Percentiles rank a stretch among this genome's conserved stretches.
Evolutionary conservation across 2,113 vertebrate species (phyloP).

Genomic region (Tiliqua scincoides): DNA sequence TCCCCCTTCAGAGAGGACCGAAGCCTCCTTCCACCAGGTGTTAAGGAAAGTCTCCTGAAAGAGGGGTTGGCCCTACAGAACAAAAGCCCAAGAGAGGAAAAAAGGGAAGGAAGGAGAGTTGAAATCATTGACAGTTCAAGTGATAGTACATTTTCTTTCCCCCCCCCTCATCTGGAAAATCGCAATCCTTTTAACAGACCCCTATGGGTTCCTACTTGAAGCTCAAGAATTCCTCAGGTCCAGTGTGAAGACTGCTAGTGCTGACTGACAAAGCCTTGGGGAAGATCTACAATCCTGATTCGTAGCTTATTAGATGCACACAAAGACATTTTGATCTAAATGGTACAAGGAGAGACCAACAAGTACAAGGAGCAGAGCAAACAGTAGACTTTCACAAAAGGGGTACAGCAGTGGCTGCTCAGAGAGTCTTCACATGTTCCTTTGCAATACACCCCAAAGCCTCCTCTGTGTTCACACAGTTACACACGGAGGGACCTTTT

Average conservation of each 20-base stretch:
- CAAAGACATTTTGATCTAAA: slow-evolving; percentile 42
- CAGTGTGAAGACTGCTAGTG: slow-evolving; percentile 51
- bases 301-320: slow-evolving; percentile 15
- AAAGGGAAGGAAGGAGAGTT: not conserved
- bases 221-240: slow-evolving; percentile 42
- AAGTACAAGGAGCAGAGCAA: slow-evolving; percentile 23
- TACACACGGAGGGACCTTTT: slow-evolving; percentile 69
- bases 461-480: slow-evolving; percentile 53
- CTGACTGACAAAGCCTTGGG: slow-evolving; percentile 28
- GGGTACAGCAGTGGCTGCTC: slow-evolving; percentile 50
- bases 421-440: slow-evolving; percentile 61
- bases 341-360: slow-evolving; percentile 26
- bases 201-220: slow-evolving; percentile 34
- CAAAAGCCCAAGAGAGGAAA: not conserved
- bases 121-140: not conserved
- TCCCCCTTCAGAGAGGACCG: not conserved
- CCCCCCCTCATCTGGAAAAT: slow-evolving; percentile 12
- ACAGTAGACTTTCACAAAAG: slow-evolving; percentile 46
- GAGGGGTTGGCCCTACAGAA: too few species aligned
- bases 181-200: not conserved
- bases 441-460: slow-evolving; percentile 67
- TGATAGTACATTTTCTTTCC: not conserved
- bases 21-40: slow-evolving; percentile 35
- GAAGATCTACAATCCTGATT: slow-evolving; percentile 37
- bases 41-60: not conserved